Conservation (phyloP, 2,888 invertebrate species). For the Neocrepidodera transversa region DNA sequence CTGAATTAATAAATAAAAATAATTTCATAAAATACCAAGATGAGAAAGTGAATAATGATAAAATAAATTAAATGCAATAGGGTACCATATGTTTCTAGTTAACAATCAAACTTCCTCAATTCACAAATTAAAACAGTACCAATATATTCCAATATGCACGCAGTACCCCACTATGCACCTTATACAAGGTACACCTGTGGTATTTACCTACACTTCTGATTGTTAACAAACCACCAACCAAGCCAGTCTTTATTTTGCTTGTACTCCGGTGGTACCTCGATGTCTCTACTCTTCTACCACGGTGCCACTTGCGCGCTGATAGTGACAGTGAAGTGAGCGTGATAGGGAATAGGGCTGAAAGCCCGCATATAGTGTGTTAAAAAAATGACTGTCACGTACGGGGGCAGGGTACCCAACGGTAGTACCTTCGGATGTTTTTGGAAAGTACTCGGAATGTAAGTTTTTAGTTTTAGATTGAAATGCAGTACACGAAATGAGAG, state of each 20-base stretch:
- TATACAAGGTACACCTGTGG: conserved; percentile 30
- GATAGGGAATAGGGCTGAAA: conserved; percentile 28
- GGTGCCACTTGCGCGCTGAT: conserved; percentile 17
- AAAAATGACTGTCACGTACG: conserved; percentile 86
- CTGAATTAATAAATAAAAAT: too few relatives aligned
- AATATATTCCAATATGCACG: too few relatives aligned
- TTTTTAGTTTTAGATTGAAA: conserved; percentile 26
- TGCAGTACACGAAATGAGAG: conserved; percentile 6
- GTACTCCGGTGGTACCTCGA: conserved; percentile 26
- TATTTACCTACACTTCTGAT: conserved; percentile 42
- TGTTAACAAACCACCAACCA: conserved; percentile 29
- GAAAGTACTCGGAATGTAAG: conserved; percentile 65
- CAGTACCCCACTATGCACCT: conserved; percentile 42
- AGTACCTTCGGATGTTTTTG: conserved; percentile 93
- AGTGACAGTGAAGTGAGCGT: conserved; percentile 37
- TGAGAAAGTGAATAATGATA: too few relatives aligned
- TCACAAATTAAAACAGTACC: background rate
- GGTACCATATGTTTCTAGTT: background rate
- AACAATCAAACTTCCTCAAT: background rate
- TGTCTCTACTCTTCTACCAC: conserved; percentile 18
- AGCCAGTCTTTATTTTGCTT: conserved; percentile 36
- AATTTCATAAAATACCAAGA: too few relatives aligned
- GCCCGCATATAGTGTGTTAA: conserved; percentile 24
- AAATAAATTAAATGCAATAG: too few relatives aligned
- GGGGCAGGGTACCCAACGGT: conserved; percentile 89